Base-by-base conservation (phyloP, 2,888 invertebrate genomes). In the Leucania comma region DNA sequence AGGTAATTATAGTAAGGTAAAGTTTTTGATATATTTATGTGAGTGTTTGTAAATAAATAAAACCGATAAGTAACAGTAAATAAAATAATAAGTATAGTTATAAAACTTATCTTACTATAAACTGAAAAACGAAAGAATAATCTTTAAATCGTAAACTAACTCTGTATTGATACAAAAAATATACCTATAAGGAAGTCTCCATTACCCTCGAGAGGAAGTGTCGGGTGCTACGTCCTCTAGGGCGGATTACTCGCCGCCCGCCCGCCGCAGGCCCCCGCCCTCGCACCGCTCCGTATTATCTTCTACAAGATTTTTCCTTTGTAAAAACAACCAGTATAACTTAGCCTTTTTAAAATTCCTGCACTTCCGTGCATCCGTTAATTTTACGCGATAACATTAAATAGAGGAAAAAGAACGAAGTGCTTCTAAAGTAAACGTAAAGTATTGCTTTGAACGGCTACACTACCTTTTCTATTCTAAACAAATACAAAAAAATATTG, bases 221-320 rank as follows among this genome's bases (percentile, higher is more conserved):
- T 71, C 68, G 79, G 78, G 69, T 81, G 80, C 84, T 84, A 86
- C 83, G 88, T 85, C 80, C 82, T 83, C 80, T 85, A 81, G 82
- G 78, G 82, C 78, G 90, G 89, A 90, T 91, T 91, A 89, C 86
- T 85, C 84, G 80, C 32, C 68, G 3, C 71, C 67, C 81, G 57
- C 72, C 79, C 88, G 77, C 88, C 82, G 76, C 83, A 86, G 76
- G 42, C 85, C 78, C 77, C 78, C 77, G 74, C 82, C 82, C 82
- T 86, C 82, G 81, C 85, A 79, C 87, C 89, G 84, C 89, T 92
- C 89, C 88, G 87, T 92, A 91, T 91, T 93, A 92, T 92, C 91
- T 90, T 84, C 82, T 87, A 86, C 87, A 88, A 89, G 86, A 90
- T 89, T 90, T 72, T 83, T 70, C 73, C 69, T 79, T 79, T 77